Base-by-base conservation (phyloP, 2,888 invertebrate species). In the Tiphia femorata region DNA sequence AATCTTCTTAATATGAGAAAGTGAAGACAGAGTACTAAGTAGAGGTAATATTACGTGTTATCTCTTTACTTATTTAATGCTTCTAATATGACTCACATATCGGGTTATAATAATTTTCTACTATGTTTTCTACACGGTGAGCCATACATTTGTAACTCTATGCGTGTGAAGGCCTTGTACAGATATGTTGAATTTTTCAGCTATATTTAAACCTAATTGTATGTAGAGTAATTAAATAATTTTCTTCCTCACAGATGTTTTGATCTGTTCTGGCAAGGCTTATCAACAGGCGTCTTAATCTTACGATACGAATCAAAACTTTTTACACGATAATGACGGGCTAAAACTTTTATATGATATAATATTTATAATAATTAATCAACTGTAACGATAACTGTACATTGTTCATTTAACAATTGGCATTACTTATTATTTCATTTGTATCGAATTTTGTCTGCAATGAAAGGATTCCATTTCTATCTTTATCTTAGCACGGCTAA, bases 401-500 rank as follows among this genome's bases (percentile, higher is more conserved):
- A 63, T 19, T 61, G 54, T 51, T 21, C 42, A 23, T 25, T 58
- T 44, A 61, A 60, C 41, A 52, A 58, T 30, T 52, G 43, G 41
- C 48, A 53, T 49, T 58, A 25, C 21, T 61, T 49, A 58, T 62
- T 57, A 47, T 29, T 63, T 60, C 49, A 50, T 19, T 64, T 42
- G 25, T 49, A 29, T 37, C 46, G 56, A 47, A 42, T 52, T 64
- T 54, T 55, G 40, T 58, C 62, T 65, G 62, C 30, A 67, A 64
- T 70, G 63, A 67, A 73, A 63, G 64, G 67, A 75, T 57, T 66
- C 51, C 62, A 68, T 55, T 67, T 52, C 21, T 49, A 51, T 35
- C 49, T 52, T 59, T 63, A 58, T 59, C 48, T 70, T 67, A 73
- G 61, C 64, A 69, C 71, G 64, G 64, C 64, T 62, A 70, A 27